These are phyloP conservation scores for Xyliphius kryptos DNA, from an alignment of 2,113 vertebrate species.

Conservation along the genomic window DNA sequence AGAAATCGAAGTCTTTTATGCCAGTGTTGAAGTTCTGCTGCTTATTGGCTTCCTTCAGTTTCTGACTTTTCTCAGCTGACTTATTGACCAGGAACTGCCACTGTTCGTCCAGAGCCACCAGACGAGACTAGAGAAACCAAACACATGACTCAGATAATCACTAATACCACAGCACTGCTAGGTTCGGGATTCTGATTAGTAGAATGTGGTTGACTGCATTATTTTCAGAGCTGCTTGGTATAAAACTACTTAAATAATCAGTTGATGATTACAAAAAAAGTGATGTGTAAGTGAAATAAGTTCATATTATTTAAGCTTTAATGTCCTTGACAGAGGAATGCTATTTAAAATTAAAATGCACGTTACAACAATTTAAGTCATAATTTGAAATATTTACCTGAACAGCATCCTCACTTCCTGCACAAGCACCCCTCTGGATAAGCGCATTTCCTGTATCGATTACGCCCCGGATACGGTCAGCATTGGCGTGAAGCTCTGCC, in stretches of 20 bases:
- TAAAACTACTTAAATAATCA: too few species aligned
- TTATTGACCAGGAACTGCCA: constrained; percentile 98
- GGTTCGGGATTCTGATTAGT: too few species aligned
- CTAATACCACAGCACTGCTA: too few species aligned
- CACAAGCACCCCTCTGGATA: constrained; percentile 90
- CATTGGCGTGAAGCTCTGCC: constrained; percentile 93
- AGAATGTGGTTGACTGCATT: too few species aligned
- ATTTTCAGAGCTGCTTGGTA: too few species aligned
- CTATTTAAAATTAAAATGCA: too few species aligned
- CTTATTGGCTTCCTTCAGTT: constrained; percentile 95
- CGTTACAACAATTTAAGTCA: neutral
- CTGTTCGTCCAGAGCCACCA: constrained; percentile 86
- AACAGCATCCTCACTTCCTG: constrained; percentile 93
- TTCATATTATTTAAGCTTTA: too few species aligned
- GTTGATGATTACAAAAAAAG: too few species aligned
- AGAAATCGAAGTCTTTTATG: constrained; percentile 99
- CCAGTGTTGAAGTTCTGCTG: constrained; percentile 99
- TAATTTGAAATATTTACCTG: constrained; percentile 69
- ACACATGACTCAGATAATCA: too few species aligned
- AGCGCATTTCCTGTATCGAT: constrained; percentile 93
- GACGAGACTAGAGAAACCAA: constrained; percentile 66
- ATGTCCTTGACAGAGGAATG: too few species aligned
- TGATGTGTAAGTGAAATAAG: too few species aligned
- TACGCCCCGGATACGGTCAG: constrained; percentile 89
- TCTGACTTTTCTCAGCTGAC: constrained; percentile 97